phyloP scores from a whole-genome alignment of 1,140 invertebrate species.

The Drosophila kurseongensis region DNA sequence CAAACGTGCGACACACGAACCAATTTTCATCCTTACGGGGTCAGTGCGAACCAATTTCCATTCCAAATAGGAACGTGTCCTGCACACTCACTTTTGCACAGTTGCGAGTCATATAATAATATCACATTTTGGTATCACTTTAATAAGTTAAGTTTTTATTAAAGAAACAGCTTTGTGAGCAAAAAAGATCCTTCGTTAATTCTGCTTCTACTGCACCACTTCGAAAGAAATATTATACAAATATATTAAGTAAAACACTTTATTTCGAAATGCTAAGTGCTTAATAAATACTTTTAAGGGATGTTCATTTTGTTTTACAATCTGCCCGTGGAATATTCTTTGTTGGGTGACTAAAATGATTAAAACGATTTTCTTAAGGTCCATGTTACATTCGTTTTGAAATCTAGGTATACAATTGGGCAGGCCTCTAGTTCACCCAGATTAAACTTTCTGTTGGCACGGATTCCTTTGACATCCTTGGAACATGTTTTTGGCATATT shows the following conservation, averaged over 20 bases:
- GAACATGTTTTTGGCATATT: neutral
- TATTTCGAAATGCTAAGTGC: no score
- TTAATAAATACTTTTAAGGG: no score
- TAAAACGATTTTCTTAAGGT: no score
- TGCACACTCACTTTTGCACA: neutral
- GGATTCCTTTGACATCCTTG: neutral
- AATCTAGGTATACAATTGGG: neutral
- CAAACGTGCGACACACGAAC: slow-evolving; percentile 11
- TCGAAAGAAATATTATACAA: no score
- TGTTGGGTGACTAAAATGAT: no score
- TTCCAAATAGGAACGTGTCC: slow-evolving; percentile 7
- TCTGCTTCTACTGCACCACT: no score
- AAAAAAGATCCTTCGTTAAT: no score
- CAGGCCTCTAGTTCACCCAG: neutral
- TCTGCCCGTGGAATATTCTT: no score
- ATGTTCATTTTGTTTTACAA: no score
- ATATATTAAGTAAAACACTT: no score
- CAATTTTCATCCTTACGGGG: slow-evolving; percentile 2
- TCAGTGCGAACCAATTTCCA: slow-evolving; percentile 18
- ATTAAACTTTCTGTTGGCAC: neutral
- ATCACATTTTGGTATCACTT: neutral
- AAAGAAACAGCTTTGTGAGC: no score
- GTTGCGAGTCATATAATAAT: neutral
- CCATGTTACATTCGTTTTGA: neutral
- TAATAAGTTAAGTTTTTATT: no score